Evolutionary conservation across 2,888 invertebrate species (phyloP).

Genomic region (Nomada fucata): DNA sequence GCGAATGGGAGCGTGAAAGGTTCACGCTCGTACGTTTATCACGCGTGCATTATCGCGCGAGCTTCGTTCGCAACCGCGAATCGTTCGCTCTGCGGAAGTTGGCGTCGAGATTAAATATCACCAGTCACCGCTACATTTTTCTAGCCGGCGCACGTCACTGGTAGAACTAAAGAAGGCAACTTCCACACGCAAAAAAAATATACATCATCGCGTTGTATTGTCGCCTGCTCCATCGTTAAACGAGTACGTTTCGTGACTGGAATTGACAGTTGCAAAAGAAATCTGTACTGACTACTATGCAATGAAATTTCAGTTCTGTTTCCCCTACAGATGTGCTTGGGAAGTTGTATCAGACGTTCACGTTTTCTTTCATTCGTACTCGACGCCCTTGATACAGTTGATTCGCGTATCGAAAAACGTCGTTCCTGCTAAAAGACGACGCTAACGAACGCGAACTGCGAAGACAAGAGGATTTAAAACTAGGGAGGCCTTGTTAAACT

Average conservation of each 20-base stretch:
- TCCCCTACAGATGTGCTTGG: too few species aligned
- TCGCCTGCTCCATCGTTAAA: too few species aligned
- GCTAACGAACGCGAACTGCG: conserved; percentile 37
- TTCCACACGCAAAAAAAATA: background rate
- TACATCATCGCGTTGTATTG: too few species aligned
- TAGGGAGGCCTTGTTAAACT: conserved; percentile 68
- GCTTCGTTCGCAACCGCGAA: conserved; percentile 2
- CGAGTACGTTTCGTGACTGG: too few species aligned
- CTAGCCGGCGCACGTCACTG: conserved; percentile 11
- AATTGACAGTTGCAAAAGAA: too few species aligned
- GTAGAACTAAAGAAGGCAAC: conserved; percentile 20
- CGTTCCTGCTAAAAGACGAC: conserved; percentile 36
- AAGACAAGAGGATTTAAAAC: conserved; percentile 16
- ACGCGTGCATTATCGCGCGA: background rate
- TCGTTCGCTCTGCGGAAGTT: conserved; percentile 11
- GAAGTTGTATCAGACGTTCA: too few species aligned
- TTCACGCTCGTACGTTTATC: background rate
- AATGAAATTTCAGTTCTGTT: too few species aligned
- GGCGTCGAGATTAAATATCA: background rate
- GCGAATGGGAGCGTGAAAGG: background rate
- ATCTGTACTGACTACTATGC: too few species aligned
- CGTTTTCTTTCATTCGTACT: background rate
- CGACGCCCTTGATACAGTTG: background rate
- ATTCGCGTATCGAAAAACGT: background rate
- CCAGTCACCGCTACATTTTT: background rate